Percentiles rank a stretch among this genome's conserved stretches.
Evolutionary conservation across 2,888 invertebrate genomes (phyloP).

Genomic region (Epistrophe eligans): DNA sequence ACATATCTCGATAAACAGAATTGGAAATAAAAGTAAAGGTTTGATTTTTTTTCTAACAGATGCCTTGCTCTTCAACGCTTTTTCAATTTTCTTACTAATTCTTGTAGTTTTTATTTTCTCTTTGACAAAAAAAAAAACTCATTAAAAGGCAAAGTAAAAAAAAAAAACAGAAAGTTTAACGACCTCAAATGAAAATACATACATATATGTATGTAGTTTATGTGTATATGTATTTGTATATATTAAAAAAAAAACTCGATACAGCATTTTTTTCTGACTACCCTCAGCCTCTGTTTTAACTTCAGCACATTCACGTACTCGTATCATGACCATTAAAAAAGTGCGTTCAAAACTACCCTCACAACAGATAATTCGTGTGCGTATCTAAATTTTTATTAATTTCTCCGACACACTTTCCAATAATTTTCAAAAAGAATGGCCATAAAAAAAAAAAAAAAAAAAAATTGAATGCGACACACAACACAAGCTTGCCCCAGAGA

Average conservation of each 20-base stretch:
- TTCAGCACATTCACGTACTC: not conserved
- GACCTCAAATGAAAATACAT: conserved; percentile 29
- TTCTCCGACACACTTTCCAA: conserved; percentile 72
- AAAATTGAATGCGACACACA: not conserved
- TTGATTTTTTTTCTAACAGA: too few relatives aligned
- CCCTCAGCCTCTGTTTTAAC: conserved; percentile 27
- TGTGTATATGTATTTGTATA: not conserved
- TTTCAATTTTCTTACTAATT: not conserved
- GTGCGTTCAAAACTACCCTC: conserved; percentile 54
- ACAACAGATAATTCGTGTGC: conserved; percentile 43
- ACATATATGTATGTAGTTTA: not conserved
- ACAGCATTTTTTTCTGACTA: not conserved
- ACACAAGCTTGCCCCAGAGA: conserved; percentile 14
- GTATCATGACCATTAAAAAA: conserved; percentile 25
- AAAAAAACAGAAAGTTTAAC: conserved; percentile 26
- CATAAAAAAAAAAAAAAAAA: conserved; percentile 47
- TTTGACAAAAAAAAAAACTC: not conserved
- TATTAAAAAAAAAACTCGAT: conserved; percentile 9
- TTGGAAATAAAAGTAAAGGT: too few relatives aligned
- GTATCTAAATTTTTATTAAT: conserved; percentile 73
- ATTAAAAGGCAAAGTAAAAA: not conserved
- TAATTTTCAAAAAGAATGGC: conserved; percentile 33
- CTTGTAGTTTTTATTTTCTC: not conserved
- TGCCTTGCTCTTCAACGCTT: not conserved
- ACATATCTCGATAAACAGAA: too few relatives aligned